Evolutionary conservation across 2,797 vertebrate genomes (phyloP), one percentile per base, ranked within the genome.

Genomic region (Takifugu rubripes): DNA sequence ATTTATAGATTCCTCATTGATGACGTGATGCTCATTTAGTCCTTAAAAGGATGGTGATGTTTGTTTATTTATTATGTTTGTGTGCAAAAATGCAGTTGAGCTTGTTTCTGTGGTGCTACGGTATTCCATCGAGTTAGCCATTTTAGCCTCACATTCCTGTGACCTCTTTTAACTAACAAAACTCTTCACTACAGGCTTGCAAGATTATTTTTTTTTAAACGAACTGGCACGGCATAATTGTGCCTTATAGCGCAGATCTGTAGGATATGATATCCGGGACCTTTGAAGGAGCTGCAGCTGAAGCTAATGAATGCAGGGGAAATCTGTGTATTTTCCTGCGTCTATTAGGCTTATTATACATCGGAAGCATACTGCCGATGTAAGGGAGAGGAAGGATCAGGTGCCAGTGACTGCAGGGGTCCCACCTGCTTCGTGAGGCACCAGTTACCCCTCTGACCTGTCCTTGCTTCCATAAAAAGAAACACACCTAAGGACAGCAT

Each of bases 401-500:
- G 31, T 73, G 79, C 79, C 79, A 82, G 74, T 62, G 68, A 78
- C 83, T 71, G 62, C 61, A 64, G 77, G 82, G 81, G 77, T 83
- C 75, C 77, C 82, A 87, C 85, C 84, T 90, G 88, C 88, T 88
- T 84, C 67, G 75, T 85, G 73, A 81, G 62, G 49, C 67, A 70
- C 70, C 70, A 54, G 72, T 27, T 56, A 79, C 61, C 72, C 66
- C 72, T 85, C 85, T 85, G 79, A 84, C 81, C 78, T 78, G 73
- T 66, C 68, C 70, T 54, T 43, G 1, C 58, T 59, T 66, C 16
- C 56, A 40, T 54, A 51, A 44, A 44, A 73, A 64, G 49, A 67
- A 43, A 51, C 36, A 52, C 29, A 47, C 26, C 2, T 33, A 25
- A 66, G 75, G 58, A 57, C 49, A 46, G 56, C 16, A 52, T 55